Evolutionary conservation across 92 coral and sea anemone genomes (phyloP), one percentile per base, ranked within the genome.

Genomic region (Meandrina meandrites): DNA sequence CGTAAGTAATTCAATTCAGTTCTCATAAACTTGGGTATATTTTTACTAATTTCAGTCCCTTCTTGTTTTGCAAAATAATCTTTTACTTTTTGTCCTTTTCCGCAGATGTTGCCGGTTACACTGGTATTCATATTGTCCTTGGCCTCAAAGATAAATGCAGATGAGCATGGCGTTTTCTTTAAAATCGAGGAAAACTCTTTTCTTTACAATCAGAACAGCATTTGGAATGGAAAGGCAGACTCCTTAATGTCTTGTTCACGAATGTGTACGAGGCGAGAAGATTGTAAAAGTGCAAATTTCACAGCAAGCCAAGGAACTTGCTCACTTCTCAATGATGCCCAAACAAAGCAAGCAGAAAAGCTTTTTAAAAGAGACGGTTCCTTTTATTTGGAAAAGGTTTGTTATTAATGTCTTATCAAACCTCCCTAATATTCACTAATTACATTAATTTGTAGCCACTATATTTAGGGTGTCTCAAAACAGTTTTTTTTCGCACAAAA

Each of bases 341-440:
- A 32, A 32, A 24, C 51, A 58, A 17, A 42, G 0, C 17, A 80
- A 5, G 35, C 21, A 16, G 34, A 64, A 21, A 58, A 22, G 21
- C 11, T 40, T 34, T 13, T 58, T 22, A 31, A 37, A 32, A 18
- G 34, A 4, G 53, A 13, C 0, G 75, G 36, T 37, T 31, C 27
- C 30, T 36, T 80, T 18, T 64, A 37, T 80, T 22, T 80, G 22
- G 73, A 80, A 64, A 62, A 80, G 84, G 84, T 80, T 32, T 35
- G 31, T 24, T 22, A n/a, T n/a, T 40, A 40, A 40, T 40, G 45
- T 8, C 2, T 62, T 62, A 6, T 1, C 69, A 7, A 30, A 24
- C 13, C 8, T 9, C 8, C 21, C 30, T 30, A 22, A 5, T 11
- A 62, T 24, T 24, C 12, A 9, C 9, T 50, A 4, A 4, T 9